phyloP scores from a whole-genome alignment of 2,797 vertebrate species.

The Danio jaintianensis region DNA sequence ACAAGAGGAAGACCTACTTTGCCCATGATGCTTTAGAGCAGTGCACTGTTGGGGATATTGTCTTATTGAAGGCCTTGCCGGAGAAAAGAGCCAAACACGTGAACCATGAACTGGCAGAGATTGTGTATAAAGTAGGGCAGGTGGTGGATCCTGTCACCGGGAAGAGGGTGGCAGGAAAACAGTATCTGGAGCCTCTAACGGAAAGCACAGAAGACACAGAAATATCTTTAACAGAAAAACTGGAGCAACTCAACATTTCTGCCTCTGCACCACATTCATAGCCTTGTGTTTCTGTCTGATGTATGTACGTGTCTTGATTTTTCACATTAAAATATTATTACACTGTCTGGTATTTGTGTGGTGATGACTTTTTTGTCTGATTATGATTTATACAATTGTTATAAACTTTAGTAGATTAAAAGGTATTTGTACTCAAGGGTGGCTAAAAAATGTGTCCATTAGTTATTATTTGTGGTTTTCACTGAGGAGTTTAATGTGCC shows the following conservation, averaged over 20 bases:
- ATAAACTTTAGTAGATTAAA: not conserved
- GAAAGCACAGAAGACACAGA: constrained; percentile 69
- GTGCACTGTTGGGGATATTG: constrained; percentile 91
- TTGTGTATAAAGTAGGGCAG: constrained; percentile 92
- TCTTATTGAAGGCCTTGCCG: constrained; percentile 90
- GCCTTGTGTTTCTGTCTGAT: not conserved
- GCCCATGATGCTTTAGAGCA: constrained; percentile 90
- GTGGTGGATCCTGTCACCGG: constrained; percentile 93
- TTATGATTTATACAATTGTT: not conserved
- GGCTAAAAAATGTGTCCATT: not conserved
- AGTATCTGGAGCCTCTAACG: constrained; percentile 83
- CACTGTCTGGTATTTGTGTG: not conserved
- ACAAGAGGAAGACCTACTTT: constrained; percentile 97
- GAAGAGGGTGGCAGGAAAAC: constrained; percentile 84
- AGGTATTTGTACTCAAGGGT: not conserved
- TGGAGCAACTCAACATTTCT: constrained; percentile 83
- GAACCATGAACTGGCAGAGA: constrained; percentile 93
- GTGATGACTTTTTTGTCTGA: not conserved
- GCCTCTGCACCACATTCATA: constrained; percentile 55
- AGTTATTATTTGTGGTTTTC: not conserved
- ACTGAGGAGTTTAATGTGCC: not conserved
- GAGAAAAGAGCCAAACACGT: constrained; percentile 88
- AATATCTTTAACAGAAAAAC: constrained; percentile 79
- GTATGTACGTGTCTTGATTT: constrained; percentile 23
- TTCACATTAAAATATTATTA: constrained; percentile 38